Percentiles rank a stretch among this genome's conserved stretches.
Conservation (phyloP, 2,797 vertebrate species). For the Phrynocephalus guinanensis region DNA sequence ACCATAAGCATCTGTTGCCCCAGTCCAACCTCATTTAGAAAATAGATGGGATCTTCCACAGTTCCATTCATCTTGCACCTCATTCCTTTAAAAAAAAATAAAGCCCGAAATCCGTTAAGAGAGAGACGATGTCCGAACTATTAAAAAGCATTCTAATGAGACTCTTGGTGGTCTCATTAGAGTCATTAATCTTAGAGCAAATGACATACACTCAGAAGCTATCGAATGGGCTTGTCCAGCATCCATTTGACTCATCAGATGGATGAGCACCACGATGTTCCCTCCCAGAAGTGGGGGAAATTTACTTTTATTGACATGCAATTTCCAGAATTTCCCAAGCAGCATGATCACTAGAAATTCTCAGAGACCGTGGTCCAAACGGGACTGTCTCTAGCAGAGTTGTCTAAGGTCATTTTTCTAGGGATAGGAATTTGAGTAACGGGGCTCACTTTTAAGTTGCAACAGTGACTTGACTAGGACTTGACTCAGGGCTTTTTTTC, state of each 20-base stretch:
- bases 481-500: no score
- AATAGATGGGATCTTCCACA: neutral
- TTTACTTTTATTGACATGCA: no score
- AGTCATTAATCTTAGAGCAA: conserved; percentile 15
- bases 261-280: neutral
- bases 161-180: neutral
- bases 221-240: neutral
- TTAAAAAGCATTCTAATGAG: conserved; percentile 12
- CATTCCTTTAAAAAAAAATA: neutral
- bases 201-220: neutral
- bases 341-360: no score
- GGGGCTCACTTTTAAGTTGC: no score
- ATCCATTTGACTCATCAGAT: conserved; percentile 12
- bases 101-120: fast-evolving
- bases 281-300: no score
- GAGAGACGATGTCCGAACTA: conserved; percentile 6
- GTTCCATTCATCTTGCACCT: neutral
- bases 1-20: neutral
- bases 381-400: no score
- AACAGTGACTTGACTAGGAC: no score
- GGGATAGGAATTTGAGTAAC: no score
- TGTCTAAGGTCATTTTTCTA: no score
- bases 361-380: no score
- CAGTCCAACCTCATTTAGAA: neutral
- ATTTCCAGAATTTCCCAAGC: no score